Percentiles rank a stretch among this genome's conserved stretches.
Evolutionary conservation across 1,140 invertebrate genomes (phyloP).

Genomic region (Philotrypesis tridentata): DNA sequence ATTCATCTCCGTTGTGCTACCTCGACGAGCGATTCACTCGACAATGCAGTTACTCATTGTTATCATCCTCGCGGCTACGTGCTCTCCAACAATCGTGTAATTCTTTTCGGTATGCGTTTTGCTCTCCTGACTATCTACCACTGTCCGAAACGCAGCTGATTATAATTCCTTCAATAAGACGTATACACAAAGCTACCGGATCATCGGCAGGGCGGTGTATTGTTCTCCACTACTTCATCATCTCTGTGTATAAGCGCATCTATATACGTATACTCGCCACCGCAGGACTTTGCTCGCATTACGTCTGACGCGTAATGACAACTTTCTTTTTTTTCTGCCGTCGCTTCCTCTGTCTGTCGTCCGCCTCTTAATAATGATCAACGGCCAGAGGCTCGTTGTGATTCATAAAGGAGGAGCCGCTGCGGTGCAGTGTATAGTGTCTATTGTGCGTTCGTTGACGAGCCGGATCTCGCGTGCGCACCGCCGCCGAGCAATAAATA

Average conservation of each 20-base stretch:
- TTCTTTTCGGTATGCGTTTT: too few relatives aligned
- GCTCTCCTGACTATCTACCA: too few relatives aligned
- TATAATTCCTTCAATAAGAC: not conserved
- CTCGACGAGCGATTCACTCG: too few relatives aligned
- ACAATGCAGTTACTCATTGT: too few relatives aligned
- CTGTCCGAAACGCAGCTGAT: not conserved
- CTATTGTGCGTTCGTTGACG: conserved; percentile 46
- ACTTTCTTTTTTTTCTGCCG: not conserved
- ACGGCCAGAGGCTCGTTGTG: conserved; percentile 4
- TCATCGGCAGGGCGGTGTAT: not conserved
- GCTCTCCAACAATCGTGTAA: too few relatives aligned
- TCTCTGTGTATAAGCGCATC: not conserved
- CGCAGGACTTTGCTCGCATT: not conserved
- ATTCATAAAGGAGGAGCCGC: conserved; percentile 31
- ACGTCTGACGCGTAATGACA: conserved; percentile 9
- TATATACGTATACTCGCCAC: not conserved
- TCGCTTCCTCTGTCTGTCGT: conserved; percentile 2
- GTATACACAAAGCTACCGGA: not conserved
- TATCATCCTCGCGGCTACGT: too few relatives aligned
- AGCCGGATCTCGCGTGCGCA: not conserved
- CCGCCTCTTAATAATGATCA: conserved; percentile 13
- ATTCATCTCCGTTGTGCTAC: not conserved
- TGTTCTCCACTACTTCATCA: not conserved
- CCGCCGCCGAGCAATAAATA: conserved; percentile 15
- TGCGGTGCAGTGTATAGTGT: too few relatives aligned